These are phyloP conservation scores for Marronus borbonicus DNA, from an alignment of 2,888 invertebrate species.

Conservation along the genomic window DNA sequence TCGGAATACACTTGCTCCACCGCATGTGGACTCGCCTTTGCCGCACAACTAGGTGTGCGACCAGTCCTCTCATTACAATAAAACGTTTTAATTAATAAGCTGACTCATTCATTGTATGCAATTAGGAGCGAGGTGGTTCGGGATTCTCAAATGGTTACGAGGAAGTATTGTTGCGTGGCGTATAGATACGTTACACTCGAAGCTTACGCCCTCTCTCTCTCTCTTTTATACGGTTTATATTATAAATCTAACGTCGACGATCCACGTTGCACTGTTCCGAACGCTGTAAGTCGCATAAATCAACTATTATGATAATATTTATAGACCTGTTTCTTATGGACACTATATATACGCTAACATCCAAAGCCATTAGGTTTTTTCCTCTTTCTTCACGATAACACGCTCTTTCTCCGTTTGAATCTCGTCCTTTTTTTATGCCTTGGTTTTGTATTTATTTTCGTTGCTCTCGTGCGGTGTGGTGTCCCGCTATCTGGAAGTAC, in stretches of 20 bases:
- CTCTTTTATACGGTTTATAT: background rate
- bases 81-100: slow-evolving; percentile 40
- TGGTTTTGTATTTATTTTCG: background rate
- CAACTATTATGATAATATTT: slow-evolving; percentile 35
- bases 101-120: slow-evolving; percentile 43
- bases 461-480: background rate
- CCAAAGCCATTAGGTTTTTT: slow-evolving; percentile 37
- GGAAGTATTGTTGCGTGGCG: slow-evolving; percentile 12
- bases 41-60: no score
- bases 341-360: slow-evolving; percentile 12
- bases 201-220: background rate
- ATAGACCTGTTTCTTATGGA: slow-evolving; percentile 23
- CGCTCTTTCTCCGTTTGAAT: background rate
- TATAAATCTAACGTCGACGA: slow-evolving; percentile 16
- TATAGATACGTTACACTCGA: background rate
- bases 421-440: background rate
- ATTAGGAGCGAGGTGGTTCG: slow-evolving; percentile 19
- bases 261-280: background rate
- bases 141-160: slow-evolving; percentile 12
- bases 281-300: slow-evolving; percentile 18
- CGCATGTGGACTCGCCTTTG: no score
- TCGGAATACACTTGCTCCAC: no score
- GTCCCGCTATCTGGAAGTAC: background rate
- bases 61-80: slow-evolving; percentile 15
- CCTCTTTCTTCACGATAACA: background rate